Evolutionary conservation across 2,888 invertebrate genomes (phyloP), one percentile per base, ranked within the genome.

Genomic region (Synanthedon vespiformis): DNA sequence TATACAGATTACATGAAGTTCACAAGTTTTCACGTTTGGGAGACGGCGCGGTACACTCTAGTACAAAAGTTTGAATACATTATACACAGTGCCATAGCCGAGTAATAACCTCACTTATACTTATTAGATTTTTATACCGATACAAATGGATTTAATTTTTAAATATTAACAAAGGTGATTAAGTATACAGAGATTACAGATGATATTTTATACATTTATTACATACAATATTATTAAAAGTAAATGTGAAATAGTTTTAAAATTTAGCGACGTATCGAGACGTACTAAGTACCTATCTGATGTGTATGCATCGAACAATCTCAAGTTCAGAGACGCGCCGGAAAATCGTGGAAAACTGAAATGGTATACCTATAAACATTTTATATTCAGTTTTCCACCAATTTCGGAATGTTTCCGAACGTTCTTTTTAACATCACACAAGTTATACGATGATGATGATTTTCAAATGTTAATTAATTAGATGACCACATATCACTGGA

Each of bases 181-280:
- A 84, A 82, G 84, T 86, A 86, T 87, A 87, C 86, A 87, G 86
- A 87, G 83, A 87, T 85, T 85, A 86, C 80, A 87, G 86, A 87
- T 86, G 85, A 86, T 87, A 87, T 87, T 87, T 87, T 87, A 87
- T 87, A 87, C 86, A 87, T 84, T 87, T 87, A 87, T 86, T 86
- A 86, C 84, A 84, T 74, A 85, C 83, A 83, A 82, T 85, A 85
- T 86, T 85, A 85, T 84, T 81, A 82, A 80, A 77, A 70, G 72
- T 80, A 77, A 81, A 78, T 79, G 82, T 84, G 82, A 78, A 84
- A 83, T 87, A 86, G 84, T 75, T 74, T 80, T 85, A 84, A 80
- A 70, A 68, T 34, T 75, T 81, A 83, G 79, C 76, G 68, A 75
- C 68, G 74, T 78, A 75, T 73, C 68, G 73, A 77, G 70, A 77